phyloP scores from a whole-genome alignment of 2,113 vertebrate species.

The Vulpes vulpes region DNA sequence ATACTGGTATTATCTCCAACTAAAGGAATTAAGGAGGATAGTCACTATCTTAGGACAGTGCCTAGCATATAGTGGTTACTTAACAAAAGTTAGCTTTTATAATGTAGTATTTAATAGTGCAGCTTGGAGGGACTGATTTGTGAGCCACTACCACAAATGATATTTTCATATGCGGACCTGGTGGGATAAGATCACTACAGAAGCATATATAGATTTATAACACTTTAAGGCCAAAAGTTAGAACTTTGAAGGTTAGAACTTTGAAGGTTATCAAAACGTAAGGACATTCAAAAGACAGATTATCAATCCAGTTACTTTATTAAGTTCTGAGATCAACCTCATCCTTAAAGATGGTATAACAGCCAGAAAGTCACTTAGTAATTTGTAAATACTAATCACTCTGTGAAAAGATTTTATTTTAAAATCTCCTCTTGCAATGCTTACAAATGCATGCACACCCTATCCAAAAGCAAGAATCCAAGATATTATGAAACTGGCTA shows the following conservation, averaged over 20 bases:
- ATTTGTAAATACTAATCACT: background rate
- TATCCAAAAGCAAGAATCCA: background rate
- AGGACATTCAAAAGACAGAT: background rate
- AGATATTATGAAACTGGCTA: background rate
- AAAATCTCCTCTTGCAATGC: background rate
- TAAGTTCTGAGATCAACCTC: background rate
- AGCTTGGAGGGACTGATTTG: background rate
- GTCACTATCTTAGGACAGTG: background rate
- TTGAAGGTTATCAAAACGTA: background rate
- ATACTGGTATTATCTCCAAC: background rate
- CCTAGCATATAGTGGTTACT: background rate
- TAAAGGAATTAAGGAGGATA: background rate
- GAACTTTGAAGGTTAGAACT: background rate
- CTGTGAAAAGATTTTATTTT: background rate
- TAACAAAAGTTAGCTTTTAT: background rate
- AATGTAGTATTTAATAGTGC: background rate
- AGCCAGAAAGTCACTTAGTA: background rate
- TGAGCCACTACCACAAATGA: background rate
- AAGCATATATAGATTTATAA: background rate
- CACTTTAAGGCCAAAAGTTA: background rate
- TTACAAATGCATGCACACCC: accelerated
- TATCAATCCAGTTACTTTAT: background rate
- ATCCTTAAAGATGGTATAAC: background rate
- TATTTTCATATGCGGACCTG: background rate
- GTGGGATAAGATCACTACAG: background rate